Evolutionary conservation across 2,113 vertebrate genomes (phyloP), one percentile per base, ranked within the genome.

Genomic region (Callospermophilus lateralis): DNA sequence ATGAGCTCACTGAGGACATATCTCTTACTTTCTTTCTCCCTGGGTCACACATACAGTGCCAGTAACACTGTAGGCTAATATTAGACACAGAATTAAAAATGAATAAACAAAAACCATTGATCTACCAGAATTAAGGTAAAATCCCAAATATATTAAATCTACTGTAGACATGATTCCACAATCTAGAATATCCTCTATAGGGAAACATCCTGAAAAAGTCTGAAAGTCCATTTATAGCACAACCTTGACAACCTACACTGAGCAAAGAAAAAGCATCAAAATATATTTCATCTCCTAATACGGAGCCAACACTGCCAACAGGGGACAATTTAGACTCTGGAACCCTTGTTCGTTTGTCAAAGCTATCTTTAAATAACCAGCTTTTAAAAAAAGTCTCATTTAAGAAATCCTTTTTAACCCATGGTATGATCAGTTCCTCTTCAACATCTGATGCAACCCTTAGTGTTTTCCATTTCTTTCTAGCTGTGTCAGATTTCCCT

Each of bases 401-500:
- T 92, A 92, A 88, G 84, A 93, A 77, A 83, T 86, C n/a, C 65
- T 83, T 92, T 95, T 97, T 84, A 95, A 81, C 78, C 55, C n/a
- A 55, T 63, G 26, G 24, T 93, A 34, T 7, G 45, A 89, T 86
- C 61, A 84, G 79, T 97, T 97, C 61, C 80, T 97, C 95, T 97
- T 97, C 32, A 67, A 48, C 8, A 37, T 81, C 55, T 97, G 92
- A 97, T 97, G 91, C 77, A 98, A 96, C 78, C 20, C 87, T 78
- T 73, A 96, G 63, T 45, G 84, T 70, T 93, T 97, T 89, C 53
- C 84, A 95, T 88, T 84, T 93, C 95, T 95, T 98, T 97, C 95
- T 97, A 97, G 85, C 96, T 88, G 94, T 53, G 89, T 55, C 28
- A 98, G 88, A 42, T 93, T 97, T 97, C 96, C 95, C 73, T 98